Evolutionary conservation across 1,140 invertebrate genomes (phyloP), one percentile per base, ranked within the genome.

Genomic region (Orussus abietinus): DNA sequence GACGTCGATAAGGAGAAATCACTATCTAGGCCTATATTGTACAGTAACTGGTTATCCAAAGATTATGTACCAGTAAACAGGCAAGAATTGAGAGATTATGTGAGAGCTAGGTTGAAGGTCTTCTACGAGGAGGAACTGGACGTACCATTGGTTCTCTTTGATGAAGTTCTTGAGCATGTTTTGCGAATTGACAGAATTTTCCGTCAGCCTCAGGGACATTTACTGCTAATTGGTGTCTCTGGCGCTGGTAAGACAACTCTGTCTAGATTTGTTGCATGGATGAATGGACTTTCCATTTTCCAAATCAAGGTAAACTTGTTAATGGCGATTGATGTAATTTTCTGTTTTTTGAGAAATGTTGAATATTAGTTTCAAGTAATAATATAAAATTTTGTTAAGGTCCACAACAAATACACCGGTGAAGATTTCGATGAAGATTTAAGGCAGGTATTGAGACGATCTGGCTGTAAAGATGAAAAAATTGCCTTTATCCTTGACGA

Each of bases 121-220:
- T 99, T 99, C 75, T 99, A 99, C 63, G 97, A 99, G 75, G 97
- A 99, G 78, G 96, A 99, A 67, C 70, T 99, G 20, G 97, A 99
- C 73, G 96, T 99, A 4, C 95, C 91, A 0, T 75, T 99, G 3
- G 97, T 99, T 18, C 75, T 99, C 2, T 99, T 99, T 71, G 95
- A 99, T 69, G 96, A 99, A 76, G 96, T 99, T 22, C 70, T 99
- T 6, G 97, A 99, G 63, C 97, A 99, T 72, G 96, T 99, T 18
- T 72, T 99, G 22, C 79, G 97, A 51, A 99, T 99, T 63, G 97
- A 99, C 76, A 80, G 97, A 64, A 98, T 99, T 54, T 99, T 98
- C 81, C 78, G 96, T 32, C 97, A 99, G 74, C 96, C 97, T 7
- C 97, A 98, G 68, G 94, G 94, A 36, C 96, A 99, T 73, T 68